Base-by-base conservation (phyloP, 2,113 vertebrate species). In the Grallaria varia region DNA sequence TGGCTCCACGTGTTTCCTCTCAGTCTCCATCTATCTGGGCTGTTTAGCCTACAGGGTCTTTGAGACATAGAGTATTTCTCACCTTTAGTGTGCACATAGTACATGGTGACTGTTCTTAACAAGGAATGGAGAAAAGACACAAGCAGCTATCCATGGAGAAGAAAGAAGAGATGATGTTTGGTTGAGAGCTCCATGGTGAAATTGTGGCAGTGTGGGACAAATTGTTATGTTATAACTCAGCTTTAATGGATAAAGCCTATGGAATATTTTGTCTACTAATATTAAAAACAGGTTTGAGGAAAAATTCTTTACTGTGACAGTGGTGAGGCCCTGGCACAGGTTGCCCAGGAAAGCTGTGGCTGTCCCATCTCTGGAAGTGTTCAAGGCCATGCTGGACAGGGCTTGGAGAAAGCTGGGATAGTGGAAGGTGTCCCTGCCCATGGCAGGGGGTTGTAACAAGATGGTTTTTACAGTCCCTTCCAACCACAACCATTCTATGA, bases 311-410 rank as follows among this genome's bases (percentile, higher is more conserved):
- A 9, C 45, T 45, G 16, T n/a, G 62, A 68, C 6, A 39, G 20
- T 25, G 23, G 14, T 7, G 39, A 53, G 45, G 39, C 15, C 17
- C 33, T 74, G 86, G 52, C 69, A 52, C 37, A 53, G 33, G 66
- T 13, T 45, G 31, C 15, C 22, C 40, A 45, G 37, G 33, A 33
- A 0, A 59, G 44, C 22, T 59, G 37, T 60, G 77, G 39, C 60
- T 75, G 28, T n/a, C 9, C 60, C 39, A 53, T 47, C 62, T 39
- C 15, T 75, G 37, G 33, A 0, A 24, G 33, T 60, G 62, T 3
- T 28, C 62, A 9, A 53, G 53, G n/a, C 69, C 53, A n/a, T 52
- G n/a, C 0, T 75, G 69, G 62, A 68, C 0, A 0, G 44, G 60
- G 16, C 2, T 59, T 45, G 62, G 39, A 60, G 39, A 33, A 39